Conservation (phyloP, 2,113 vertebrate genomes). For the Indicator indicator region DNA sequence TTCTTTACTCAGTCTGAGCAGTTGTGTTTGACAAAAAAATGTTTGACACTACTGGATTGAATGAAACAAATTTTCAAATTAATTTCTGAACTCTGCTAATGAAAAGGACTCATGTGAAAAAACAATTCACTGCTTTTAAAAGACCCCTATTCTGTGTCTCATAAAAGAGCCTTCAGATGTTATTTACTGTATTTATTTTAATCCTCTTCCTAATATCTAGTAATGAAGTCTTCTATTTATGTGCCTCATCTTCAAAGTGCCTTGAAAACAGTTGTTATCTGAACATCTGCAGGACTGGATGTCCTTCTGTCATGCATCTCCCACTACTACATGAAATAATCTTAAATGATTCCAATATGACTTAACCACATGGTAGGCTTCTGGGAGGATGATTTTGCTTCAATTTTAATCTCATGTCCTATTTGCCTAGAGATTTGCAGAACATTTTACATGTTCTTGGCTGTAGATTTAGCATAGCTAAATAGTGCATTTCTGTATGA, state of each 20-base stretch:
- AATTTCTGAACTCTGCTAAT: conserved; percentile 23
- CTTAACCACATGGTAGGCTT: background rate
- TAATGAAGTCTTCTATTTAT: conserved; percentile 46
- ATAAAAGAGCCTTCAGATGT: conserved; percentile 31
- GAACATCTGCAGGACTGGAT: conserved; percentile 11
- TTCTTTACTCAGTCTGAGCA: background rate
- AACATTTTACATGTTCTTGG: background rate
- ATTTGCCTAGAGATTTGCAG: background rate
- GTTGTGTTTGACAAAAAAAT: background rate
- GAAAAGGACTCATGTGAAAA: conserved; percentile 12
- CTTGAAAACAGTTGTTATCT: conserved; percentile 39
- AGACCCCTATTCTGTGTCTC: background rate
- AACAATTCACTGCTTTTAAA: conserved; percentile 8
- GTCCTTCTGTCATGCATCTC: background rate
- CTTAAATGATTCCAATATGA: background rate
- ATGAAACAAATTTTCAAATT: conserved; percentile 7
- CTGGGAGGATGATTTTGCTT: background rate
- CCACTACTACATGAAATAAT: background rate
- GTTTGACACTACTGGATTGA: background rate
- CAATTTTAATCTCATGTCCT: background rate
- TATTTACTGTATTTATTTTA: conserved; percentile 25
- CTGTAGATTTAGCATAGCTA: background rate
- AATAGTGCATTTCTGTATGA: background rate
- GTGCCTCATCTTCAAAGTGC: conserved; percentile 28
- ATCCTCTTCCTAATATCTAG: conserved; percentile 29